Evolutionary conservation across 2,797 vertebrate genomes (phyloP), one percentile per base, ranked within the genome.

Genomic region (Sebastes variabilis): DNA sequence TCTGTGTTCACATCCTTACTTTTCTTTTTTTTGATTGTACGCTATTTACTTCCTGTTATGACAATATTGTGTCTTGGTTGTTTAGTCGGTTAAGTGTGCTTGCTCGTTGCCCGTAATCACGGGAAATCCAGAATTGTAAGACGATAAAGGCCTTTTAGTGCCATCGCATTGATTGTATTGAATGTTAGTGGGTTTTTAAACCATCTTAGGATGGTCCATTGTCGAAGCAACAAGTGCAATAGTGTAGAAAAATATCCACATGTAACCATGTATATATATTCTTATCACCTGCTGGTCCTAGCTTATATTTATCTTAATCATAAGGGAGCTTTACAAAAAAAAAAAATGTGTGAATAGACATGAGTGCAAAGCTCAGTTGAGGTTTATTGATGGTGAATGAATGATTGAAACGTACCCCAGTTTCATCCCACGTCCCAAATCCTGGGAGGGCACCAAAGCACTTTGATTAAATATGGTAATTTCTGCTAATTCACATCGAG

Each of bases 41-140:
- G 27, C 24, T 76, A 71, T 84, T 86, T 62, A 60, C 73, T 71
- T 60, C 42, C 68, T 64, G 64, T 77, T 42, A 69, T 24, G 64
- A 82, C 52, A 27, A 55, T 70, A 30, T 38, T 58, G 71, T 87
- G 77, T 84, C 66, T 75, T 69, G 61, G 67, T 81, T 82, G 32
- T 66, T 66, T 75, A 79, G 80, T 82, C 14, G 1, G 32, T 87
- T 29, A 30, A 62, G 20, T 75, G 62, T 82, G 76, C 38, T 89
- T 52, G 72, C 65, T 79, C 58, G 8, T 70, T 36, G 75, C 55
- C 69, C 1, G 46, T 69, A 56, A 64, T 72, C 18, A 36, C 6
- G n/a, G 83, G 70, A 79, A 90, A 92, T 91, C 86, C 83, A 79
- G 82, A 93, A 90, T 91, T 92, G 90, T 93, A 91, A 84, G 65